Base-by-base conservation (phyloP, 1,140 invertebrate species). In the Lepidurus couesii region DNA sequence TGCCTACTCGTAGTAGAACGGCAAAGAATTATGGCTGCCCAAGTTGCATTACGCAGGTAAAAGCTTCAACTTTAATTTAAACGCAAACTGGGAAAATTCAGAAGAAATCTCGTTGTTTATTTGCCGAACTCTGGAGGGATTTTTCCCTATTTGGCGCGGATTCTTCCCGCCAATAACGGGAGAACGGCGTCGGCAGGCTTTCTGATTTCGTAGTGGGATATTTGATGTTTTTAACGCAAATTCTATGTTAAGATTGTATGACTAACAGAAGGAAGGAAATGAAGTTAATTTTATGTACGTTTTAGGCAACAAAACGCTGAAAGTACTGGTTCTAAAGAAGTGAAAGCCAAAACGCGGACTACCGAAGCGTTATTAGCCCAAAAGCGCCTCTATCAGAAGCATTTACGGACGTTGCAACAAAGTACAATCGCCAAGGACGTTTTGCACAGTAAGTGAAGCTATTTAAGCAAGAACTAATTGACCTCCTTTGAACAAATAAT, bases 11-110 rank as follows among this genome's bases (percentile, higher is more conserved):
- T 96, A 9, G 91, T 94, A 1, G 93, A 96, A 83, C 85, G 94
- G 75, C 94, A 95, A 82, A 85, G 93, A 11, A 93, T 96, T 1
- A 96, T 96, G 94, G 94, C 94, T 10, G 94, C 93, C 11, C 92
- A 94, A 85, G 92, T 93, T 16, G 85, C 86, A 6, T 82, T 86
- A 2, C 79, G 85, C 76, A 84, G 85, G 85, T 86, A 82, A 26
- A 76, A 7, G 7, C 7, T 65, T 65, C 0, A 65, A 34, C 3
- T 34, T 34, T 3, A 3, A 34, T 34, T 34, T 0, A 34, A 34
- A 34, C 34, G 34, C 34, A 34, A 34, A 34, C 34, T 3, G 34
- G 3, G 34, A 34, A 34, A 34, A 4, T 34, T 34, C 1, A 34
- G 4, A 34, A 34, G 34, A 34, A 34, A 34, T 4, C 34, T 34